Percentiles rank a stretch among this genome's conserved stretches.
These are phyloP conservation scores for Harpegnathos saltator DNA, from an alignment of 1,140 invertebrate species.

Conservation along the genomic window DNA sequence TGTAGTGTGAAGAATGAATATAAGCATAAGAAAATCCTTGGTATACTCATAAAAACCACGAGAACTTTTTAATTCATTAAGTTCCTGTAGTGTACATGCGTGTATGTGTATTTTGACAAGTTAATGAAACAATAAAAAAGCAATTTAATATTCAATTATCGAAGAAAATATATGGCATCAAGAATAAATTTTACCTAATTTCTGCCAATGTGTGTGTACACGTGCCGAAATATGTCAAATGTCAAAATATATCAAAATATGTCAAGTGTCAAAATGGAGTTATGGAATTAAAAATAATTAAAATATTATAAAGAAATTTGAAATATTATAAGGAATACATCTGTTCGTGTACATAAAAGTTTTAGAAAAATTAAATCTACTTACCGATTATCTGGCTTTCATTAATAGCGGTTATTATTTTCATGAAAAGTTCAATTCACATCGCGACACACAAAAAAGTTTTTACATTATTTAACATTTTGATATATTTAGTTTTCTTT, in stretches of 20 bases:
- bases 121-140: not conserved
- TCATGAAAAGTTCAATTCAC: conserved; percentile 18
- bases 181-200: not conserved
- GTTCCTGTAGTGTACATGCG: not conserved
- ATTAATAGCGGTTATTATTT: conserved; percentile 20
- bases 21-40: not conserved
- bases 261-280: too few relatives aligned
- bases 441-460: not conserved
- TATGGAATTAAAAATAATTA: too few relatives aligned
- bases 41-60: not conserved
- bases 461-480: conserved; percentile 31
- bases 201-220: not conserved
- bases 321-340: not conserved
- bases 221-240: not conserved
- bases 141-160: not conserved
- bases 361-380: conserved; percentile 11
- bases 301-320: conserved; percentile 32
- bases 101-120: not conserved
- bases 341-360: not conserved
- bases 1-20: too few relatives aligned
- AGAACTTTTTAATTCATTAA: not conserved
- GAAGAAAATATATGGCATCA: not conserved
- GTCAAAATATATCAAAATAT: not conserved
- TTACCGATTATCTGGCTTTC: conserved; percentile 26
- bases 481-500: conserved; percentile 27